phyloP scores from a whole-genome alignment of 1,140 invertebrate genomes.

The Magallana angulata region DNA sequence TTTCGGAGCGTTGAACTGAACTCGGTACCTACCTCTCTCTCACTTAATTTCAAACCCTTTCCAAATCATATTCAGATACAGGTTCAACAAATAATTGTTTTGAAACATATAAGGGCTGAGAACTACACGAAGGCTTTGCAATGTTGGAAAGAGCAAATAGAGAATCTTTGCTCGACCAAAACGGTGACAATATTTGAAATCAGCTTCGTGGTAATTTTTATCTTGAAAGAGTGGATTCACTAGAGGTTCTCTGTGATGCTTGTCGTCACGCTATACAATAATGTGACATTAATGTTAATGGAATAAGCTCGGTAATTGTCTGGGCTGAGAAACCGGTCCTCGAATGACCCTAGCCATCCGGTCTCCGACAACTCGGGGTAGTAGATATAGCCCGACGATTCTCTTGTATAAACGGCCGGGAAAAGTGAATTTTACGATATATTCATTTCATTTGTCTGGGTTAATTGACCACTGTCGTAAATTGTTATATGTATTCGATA shows the following conservation, averaged over 20 bases:
- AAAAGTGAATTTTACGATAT: neutral
- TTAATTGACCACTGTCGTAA: neutral
- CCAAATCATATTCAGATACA: neutral
- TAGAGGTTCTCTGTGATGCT: too few relatives aligned
- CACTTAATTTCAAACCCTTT: neutral
- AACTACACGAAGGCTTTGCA: too few relatives aligned
- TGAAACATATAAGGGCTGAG: neutral
- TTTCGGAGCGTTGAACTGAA: neutral
- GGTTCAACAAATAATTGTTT: neutral
- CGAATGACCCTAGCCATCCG: neutral
- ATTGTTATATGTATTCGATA: conserved; percentile 4
- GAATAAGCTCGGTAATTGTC: too few relatives aligned
- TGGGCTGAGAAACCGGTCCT: neutral
- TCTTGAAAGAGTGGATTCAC: too few relatives aligned
- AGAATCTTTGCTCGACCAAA: too few relatives aligned
- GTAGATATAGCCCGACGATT: neutral
- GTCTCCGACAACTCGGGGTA: neutral
- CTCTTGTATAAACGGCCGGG: neutral
- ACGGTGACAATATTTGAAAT: too few relatives aligned
- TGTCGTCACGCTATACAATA: too few relatives aligned
- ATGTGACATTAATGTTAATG: too few relatives aligned
- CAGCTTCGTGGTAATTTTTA: too few relatives aligned
- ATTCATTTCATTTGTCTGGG: neutral
- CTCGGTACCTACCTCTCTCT: neutral
- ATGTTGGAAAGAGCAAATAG: too few relatives aligned